Conservation (phyloP, 2,888 invertebrate species). For the Drosophila suboccidentalis region DNA sequence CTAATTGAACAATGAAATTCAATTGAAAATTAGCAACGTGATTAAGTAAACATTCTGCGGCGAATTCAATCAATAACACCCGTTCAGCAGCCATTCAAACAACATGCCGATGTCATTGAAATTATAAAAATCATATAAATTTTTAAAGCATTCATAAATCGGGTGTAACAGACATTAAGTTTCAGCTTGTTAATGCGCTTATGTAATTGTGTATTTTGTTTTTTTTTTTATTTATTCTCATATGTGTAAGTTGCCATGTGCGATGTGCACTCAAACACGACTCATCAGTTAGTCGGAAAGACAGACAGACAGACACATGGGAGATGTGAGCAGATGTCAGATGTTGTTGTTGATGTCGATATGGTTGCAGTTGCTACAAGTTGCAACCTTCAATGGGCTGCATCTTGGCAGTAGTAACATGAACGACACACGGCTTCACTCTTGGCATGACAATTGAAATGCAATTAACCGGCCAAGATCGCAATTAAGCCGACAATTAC, state of each 20-base stretch:
- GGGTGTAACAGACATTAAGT: constrained; percentile 28
- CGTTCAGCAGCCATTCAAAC: constrained; percentile 14
- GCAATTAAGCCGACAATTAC: constrained; percentile 75
- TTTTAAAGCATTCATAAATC: constrained; percentile 58
- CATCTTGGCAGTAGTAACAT: constrained; percentile 22
- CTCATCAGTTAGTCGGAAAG: constrained; percentile 63
- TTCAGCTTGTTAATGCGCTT: constrained; percentile 42
- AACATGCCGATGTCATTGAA: constrained; percentile 49
- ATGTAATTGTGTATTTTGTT: constrained; percentile 45
- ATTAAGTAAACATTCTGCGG: constrained; percentile 41
- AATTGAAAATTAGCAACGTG: constrained; percentile 61
- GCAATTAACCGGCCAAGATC: constrained; percentile 76
- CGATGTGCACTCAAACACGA: constrained; percentile 68
- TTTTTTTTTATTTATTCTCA: constrained; percentile 21
- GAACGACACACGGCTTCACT: constrained; percentile 39
- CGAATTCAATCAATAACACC: constrained; percentile 52
- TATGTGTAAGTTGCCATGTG: constrained; percentile 45
- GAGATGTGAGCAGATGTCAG: constrained; percentile 64
- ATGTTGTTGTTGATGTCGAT: constrained; percentile 31
- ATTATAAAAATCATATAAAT: constrained; percentile 37
- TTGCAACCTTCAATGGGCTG: constrained; percentile 66
- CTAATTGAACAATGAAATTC: constrained; percentile 70
- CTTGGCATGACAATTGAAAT: constrained; percentile 79
- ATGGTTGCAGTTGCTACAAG: constrained; percentile 39
- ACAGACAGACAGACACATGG: constrained; percentile 41